Base-by-base conservation (phyloP, 2,797 vertebrate genomes). In the Diceros bicornis region DNA sequence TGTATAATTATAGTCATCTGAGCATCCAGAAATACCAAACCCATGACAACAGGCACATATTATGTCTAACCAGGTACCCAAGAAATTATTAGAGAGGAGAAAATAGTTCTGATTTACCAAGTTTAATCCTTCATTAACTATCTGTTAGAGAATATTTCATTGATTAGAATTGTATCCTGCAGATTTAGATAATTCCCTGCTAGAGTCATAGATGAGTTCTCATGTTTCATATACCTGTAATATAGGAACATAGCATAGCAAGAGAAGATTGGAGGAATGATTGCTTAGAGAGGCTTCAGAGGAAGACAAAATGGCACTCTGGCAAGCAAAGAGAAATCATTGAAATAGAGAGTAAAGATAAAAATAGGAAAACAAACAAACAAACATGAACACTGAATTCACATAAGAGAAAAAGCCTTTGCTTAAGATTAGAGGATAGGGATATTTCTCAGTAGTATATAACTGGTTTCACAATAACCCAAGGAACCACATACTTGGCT, bases 1-100 rank as follows among this genome's bases (percentile, higher is more conserved):
- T 62, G 41, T 93, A 69, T 97, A 92, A 96, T 97, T 89, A 90
- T 52, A 88, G 50, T 84, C 91, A 92, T 52, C 66, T 82, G 78
- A 79, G 79, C 23, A 96, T 90, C 92, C 57, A 52, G 90, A 97
- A 97, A 96, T 91, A 90, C 23, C n/a, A 84, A 82, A 52, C 17
- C 59, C 10, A 57, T 61, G 29, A 91, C 29, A 91, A 92, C 8
- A 90, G 64, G 61, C 75, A 74, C 34, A 66, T 23, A 93, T 41
- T 61, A 87, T 2, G 1, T 93, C 32, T 83, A 95, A 59, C 41
- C 59, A 94, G 44, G 75, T 94, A 97, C 52, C 59, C 57, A 89
- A 64, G 41, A n/a, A 91, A 66, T 87, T 83, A 85, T 52, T 79
- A 95, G 52, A 64, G 7, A 55, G 8, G 29, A 91, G 29, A 91